Evolutionary conservation across 2,888 invertebrate genomes (phyloP).

Genomic region (Lasioglossum zephyrum): DNA sequence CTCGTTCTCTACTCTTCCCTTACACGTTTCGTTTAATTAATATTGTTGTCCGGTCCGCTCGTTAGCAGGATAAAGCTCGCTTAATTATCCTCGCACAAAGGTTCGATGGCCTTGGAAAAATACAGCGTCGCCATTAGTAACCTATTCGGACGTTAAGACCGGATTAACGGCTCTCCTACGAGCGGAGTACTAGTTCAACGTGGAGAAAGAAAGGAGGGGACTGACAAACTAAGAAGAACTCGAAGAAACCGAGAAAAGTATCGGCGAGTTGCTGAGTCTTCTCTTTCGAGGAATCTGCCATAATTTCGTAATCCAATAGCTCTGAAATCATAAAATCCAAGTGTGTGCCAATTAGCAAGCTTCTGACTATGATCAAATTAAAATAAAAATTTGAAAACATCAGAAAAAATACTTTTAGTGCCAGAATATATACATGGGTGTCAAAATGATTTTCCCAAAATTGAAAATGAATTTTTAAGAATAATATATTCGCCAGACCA

Average conservation of each 20-base stretch:
- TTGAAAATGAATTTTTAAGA: too few species aligned
- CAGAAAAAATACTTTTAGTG: too few species aligned
- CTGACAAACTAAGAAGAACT: neutral
- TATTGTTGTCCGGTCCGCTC: constrained; percentile 10
- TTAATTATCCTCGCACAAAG: constrained; percentile 28
- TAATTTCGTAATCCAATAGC: too few species aligned
- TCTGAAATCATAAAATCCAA: too few species aligned
- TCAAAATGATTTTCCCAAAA: too few species aligned
- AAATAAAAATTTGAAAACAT: too few species aligned
- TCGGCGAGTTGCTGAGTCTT: neutral
- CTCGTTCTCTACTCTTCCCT: neutral
- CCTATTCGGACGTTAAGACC: constrained; percentile 27
- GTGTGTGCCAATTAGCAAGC: too few species aligned
- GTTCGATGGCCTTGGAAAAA: constrained; percentile 20
- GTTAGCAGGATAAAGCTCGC: constrained; percentile 23
- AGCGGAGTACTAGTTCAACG: neutral
- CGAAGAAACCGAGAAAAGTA: constrained; percentile 9
- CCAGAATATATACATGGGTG: too few species aligned
- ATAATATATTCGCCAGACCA: too few species aligned
- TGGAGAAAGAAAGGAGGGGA: too few species aligned
- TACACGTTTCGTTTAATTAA: constrained; percentile 18
- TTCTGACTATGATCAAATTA: too few species aligned
- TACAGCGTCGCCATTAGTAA: constrained; percentile 30
- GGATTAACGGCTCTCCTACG: constrained; percentile 36
- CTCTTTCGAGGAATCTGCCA: too few species aligned